Conservation (phyloP, 2,797 vertebrate genomes). For the Cheirogaleus major region DNA sequence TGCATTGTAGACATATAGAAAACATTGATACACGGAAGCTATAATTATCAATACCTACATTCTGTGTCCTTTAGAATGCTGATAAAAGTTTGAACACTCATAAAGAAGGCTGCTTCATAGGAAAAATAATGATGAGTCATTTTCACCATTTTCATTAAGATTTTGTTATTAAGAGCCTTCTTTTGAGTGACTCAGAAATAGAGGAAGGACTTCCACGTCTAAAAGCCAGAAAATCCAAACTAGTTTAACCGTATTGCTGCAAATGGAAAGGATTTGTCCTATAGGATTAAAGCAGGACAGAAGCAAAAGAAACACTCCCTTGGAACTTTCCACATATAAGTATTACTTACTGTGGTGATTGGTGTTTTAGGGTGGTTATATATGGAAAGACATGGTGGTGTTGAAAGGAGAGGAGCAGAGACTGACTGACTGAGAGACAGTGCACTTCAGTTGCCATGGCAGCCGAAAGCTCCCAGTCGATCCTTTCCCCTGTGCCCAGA, state of each 20-base stretch:
- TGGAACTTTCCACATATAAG: not conserved
- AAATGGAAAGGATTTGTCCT: not conserved
- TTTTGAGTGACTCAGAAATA: conserved; percentile 5
- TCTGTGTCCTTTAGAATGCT: not conserved
- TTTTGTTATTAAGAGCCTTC: not conserved
- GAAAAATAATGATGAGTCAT: not conserved
- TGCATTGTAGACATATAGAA: not conserved
- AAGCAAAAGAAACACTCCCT: not conserved
- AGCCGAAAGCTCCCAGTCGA: not conserved
- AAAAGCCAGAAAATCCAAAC: conserved; percentile 7
- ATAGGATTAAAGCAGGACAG: not conserved
- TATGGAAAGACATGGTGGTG: not conserved
- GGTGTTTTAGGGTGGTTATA: not conserved
- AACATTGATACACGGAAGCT: not conserved
- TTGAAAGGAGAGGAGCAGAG: not conserved
- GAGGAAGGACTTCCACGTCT: not conserved
- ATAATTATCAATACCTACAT: not conserved
- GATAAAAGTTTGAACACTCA: not conserved
- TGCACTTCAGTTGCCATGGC: not conserved
- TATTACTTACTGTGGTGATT: not conserved
- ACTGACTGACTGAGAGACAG: not conserved
- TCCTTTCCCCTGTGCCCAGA: not conserved
- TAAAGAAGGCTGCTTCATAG: not conserved
- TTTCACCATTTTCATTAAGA: not conserved
- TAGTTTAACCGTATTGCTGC: not conserved